Percentiles rank a stretch among this genome's conserved stretches.
Evolutionary conservation across 1,140 invertebrate species (phyloP).

Genomic region (Lycorma delicatula): DNA sequence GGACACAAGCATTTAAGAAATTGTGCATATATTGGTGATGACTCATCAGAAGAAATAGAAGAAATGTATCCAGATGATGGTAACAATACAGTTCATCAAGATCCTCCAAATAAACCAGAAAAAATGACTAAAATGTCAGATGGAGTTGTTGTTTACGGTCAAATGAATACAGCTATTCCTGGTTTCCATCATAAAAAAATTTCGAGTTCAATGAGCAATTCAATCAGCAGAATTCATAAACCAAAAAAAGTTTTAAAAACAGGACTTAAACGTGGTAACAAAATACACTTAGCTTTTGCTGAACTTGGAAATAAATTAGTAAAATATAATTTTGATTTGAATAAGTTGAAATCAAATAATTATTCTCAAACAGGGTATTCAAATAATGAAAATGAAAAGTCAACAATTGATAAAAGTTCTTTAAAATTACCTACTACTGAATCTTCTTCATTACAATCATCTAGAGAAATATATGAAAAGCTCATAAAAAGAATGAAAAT

Average conservation of each 20-base stretch:
- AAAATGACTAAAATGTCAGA: slow-evolving; percentile 27
- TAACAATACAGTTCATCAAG: slow-evolving; percentile 20
- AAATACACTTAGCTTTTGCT: not conserved
- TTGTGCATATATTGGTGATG: slow-evolving; percentile 70
- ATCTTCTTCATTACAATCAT: too few species aligned
- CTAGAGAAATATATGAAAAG: slow-evolving; percentile 48
- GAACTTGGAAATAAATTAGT: not conserved
- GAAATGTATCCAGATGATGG: slow-evolving; percentile 45
- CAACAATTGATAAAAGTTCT: too few species aligned
- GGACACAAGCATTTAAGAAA: slow-evolving; percentile 66
- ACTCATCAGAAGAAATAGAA: slow-evolving; percentile 61
- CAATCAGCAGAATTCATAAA: not conserved
- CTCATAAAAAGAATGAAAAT: slow-evolving; percentile 45
- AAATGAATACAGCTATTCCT: too few species aligned
- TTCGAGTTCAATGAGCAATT: too few species aligned
- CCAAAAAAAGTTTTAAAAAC: not conserved
- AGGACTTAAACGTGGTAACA: not conserved
- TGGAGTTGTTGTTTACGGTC: slow-evolving; percentile 3
- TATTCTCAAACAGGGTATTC: too few species aligned
- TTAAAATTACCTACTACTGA: too few species aligned
- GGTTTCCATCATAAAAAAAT: too few species aligned
- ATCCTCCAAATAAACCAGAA: slow-evolving; percentile 12
- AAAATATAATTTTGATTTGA: too few species aligned
- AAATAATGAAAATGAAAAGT: too few species aligned
- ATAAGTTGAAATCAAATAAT: too few species aligned